Conservation (phyloP, 2,888 invertebrate species). For the Abrostola tripartita region DNA sequence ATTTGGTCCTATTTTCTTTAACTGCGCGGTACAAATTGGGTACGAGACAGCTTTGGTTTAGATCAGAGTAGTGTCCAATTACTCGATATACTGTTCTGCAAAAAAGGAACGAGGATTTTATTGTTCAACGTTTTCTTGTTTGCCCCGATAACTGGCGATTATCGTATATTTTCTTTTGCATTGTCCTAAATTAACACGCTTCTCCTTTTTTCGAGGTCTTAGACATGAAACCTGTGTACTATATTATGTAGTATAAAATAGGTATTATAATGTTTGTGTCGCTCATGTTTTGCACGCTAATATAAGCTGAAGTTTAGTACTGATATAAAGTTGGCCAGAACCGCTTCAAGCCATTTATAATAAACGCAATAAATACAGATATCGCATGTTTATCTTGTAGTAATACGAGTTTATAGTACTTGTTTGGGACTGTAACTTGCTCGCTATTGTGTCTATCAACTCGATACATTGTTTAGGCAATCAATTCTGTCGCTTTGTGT, state of each 20-base stretch:
- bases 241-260: neutral
- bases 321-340: conserved; percentile 31
- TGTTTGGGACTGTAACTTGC: conserved; percentile 26
- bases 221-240: conserved; percentile 3
- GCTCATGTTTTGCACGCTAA: conserved; percentile 4
- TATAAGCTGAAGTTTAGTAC: conserved; percentile 29
- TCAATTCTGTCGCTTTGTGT: conserved; percentile 40
- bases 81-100: conserved; percentile 27
- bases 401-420: conserved; percentile 27
- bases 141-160: conserved; percentile 17
- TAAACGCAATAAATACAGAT: conserved; percentile 21
- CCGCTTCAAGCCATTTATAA: conserved; percentile 30
- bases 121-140: conserved; percentile 12
- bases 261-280: neutral
- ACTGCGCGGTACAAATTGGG: conserved; percentile 42
- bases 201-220: conserved; percentile 4
- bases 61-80: conserved; percentile 36
- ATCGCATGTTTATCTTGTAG: conserved; percentile 12
- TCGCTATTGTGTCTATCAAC: conserved; percentile 34
- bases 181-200: conserved; percentile 19
- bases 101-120: conserved; percentile 32
- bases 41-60: conserved; percentile 14
- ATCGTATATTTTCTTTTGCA: conserved; percentile 27
- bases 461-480: conserved; percentile 42
- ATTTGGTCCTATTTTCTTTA: conserved; percentile 41